A percentile compares a stretch with the other conserved stretches of the same genome.
Conservation (phyloP, 2,113 vertebrate species). For the Labeo rohita region DNA sequence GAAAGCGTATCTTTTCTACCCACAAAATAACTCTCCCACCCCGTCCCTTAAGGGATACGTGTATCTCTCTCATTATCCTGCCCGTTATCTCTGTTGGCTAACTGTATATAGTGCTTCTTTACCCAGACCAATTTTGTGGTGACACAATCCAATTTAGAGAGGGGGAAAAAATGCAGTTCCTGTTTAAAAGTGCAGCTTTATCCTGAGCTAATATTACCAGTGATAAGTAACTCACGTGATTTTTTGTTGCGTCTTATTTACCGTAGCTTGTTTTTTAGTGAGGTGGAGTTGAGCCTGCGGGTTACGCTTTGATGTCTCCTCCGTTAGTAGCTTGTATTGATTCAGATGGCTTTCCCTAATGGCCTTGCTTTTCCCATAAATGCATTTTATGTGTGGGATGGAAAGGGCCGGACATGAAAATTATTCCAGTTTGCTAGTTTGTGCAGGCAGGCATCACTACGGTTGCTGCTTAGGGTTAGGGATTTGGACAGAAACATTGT, state of each 20-base stretch:
- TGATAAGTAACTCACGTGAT: background rate
- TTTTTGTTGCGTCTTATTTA: background rate
- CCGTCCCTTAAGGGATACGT: background rate
- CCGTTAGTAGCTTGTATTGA: slow-evolving; percentile 26
- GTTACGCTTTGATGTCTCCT: slow-evolving; percentile 23
- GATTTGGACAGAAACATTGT: background rate
- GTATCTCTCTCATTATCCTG: slow-evolving; percentile 1
- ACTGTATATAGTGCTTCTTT: background rate
- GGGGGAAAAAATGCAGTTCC: background rate
- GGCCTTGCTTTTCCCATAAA: background rate
- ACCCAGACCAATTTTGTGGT: slow-evolving; percentile 22
- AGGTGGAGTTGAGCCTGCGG: background rate
- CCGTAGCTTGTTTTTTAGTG: background rate
- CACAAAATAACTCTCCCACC: slow-evolving; percentile 17
- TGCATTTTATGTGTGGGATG: slow-evolving; percentile 6
- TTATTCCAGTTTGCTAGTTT: background rate
- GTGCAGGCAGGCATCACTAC: background rate
- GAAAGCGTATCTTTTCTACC: slow-evolving; percentile 26
- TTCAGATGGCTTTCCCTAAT: slow-evolving; percentile 26
- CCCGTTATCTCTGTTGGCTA: background rate
- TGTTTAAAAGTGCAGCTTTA: background rate
- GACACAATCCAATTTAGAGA: slow-evolving; percentile 1
- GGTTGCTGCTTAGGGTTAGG: background rate
- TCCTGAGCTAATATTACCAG: background rate
- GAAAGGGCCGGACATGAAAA: background rate